Evolutionary conservation across 1,140 invertebrate species (phyloP).

Genomic region (Procambarus clarkii): DNA sequence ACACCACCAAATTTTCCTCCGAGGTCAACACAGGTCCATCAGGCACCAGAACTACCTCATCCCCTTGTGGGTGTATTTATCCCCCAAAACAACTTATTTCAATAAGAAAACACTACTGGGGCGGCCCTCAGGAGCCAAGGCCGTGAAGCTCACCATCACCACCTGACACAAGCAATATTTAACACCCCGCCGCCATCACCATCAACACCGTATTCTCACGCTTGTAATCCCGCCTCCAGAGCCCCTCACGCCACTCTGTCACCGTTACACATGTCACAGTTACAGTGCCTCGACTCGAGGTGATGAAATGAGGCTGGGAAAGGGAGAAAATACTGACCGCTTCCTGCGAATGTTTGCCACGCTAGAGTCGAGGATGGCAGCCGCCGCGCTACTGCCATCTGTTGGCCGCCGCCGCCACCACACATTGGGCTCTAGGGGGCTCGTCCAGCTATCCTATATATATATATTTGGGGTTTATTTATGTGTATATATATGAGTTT

Average conservation of each 20-base stretch:
- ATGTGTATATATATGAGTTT: too few species aligned
- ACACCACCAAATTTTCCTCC: background rate
- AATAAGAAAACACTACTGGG: too few species aligned
- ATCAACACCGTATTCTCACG: background rate
- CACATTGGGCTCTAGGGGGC: background rate
- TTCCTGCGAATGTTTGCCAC: background rate
- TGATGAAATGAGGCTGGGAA: background rate
- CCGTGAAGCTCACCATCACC: background rate
- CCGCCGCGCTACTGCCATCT: background rate
- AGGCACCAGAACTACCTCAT: background rate
- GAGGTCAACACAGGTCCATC: background rate
- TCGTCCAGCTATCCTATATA: background rate
- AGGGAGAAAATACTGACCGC: background rate
- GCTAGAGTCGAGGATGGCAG: background rate
- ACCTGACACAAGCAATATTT: background rate
- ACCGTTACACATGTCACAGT: background rate
- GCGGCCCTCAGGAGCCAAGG: background rate
- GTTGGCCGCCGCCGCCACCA: background rate
- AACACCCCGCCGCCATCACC: background rate
- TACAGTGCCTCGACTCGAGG: background rate
- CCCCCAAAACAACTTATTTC: too few species aligned
- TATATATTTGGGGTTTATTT: too few species aligned
- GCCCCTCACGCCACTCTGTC: background rate
- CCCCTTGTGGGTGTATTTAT: background rate
- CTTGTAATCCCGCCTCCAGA: background rate